Conservation (phyloP, 2,888 invertebrate species). For the Heliconius ismenius region DNA sequence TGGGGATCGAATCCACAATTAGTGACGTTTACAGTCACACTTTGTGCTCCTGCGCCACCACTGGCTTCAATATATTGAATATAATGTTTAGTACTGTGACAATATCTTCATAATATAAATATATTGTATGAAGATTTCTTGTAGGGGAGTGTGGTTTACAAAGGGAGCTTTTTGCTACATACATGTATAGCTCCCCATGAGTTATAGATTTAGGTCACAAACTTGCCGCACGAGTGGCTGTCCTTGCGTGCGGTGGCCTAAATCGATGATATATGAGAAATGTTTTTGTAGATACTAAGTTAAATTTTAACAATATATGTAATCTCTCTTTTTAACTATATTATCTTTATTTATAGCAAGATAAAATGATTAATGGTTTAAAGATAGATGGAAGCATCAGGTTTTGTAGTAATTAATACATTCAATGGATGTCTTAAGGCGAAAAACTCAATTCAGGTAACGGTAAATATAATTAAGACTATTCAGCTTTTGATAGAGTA, state of each 20-base stretch:
- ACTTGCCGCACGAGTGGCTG: conserved; percentile 27
- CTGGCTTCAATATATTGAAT: background rate
- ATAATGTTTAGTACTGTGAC: background rate
- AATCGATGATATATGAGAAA: conserved; percentile 20
- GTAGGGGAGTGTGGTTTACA: conserved; percentile 24
- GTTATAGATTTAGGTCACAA: conserved; percentile 31
- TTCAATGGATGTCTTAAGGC: background rate
- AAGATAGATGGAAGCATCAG: background rate
- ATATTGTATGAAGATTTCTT: conserved; percentile 15
- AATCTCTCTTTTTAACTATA: background rate
- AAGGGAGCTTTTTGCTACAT: conserved; percentile 24
- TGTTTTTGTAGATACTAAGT: conserved; percentile 6
- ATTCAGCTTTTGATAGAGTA: background rate
- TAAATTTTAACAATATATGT: conserved; percentile 2
- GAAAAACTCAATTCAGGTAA: background rate
- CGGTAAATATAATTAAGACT: background rate
- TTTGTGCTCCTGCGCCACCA: no score
- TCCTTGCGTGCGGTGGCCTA: conserved; percentile 27
- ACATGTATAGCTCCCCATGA: conserved; percentile 21
- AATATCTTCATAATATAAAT: conserved; percentile 2
- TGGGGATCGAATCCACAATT: no score
- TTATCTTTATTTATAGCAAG: background rate
- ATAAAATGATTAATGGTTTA: background rate
- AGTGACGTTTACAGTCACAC: no score
- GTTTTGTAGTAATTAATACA: background rate